Evolutionary conservation across 1,140 invertebrate species (phyloP).

Genomic region (Pachypeltis micranthus): DNA sequence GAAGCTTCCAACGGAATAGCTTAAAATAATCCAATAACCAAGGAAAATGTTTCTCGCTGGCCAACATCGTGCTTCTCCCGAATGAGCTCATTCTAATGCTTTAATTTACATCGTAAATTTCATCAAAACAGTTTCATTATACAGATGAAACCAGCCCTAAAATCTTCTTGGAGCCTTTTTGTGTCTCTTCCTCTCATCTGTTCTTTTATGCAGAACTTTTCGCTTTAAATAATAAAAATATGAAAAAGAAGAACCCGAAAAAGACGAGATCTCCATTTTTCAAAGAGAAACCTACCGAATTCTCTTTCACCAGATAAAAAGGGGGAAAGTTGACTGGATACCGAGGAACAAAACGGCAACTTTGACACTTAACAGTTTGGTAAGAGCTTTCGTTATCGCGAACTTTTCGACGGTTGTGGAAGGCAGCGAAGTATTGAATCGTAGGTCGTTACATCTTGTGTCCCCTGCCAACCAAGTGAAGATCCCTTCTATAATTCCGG

Average conservation of each 20-base stretch:
- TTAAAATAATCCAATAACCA: background rate
- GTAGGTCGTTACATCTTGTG: no score
- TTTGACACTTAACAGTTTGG: background rate
- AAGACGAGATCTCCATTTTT: no score
- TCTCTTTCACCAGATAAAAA: no score
- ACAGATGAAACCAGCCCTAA: background rate
- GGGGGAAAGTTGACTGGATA: background rate
- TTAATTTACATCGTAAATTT: background rate
- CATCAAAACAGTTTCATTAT: background rate
- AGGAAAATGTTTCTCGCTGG: background rate
- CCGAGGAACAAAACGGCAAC: background rate
- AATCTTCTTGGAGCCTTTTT: background rate
- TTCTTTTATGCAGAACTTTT: background rate
- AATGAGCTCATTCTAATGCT: background rate
- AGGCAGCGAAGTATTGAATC: no score
- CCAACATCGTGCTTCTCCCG: background rate
- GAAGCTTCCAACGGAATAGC: background rate
- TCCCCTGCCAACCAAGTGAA: no score
- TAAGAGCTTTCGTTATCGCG: background rate
- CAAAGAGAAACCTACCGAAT: no score
- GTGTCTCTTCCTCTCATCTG: background rate
- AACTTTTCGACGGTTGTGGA: no score
- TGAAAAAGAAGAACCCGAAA: no score
- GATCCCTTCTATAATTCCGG: no score
- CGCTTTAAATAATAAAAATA: no score